Conservation (phyloP, 2,888 invertebrate species). For the Microdon myrmicae region DNA sequence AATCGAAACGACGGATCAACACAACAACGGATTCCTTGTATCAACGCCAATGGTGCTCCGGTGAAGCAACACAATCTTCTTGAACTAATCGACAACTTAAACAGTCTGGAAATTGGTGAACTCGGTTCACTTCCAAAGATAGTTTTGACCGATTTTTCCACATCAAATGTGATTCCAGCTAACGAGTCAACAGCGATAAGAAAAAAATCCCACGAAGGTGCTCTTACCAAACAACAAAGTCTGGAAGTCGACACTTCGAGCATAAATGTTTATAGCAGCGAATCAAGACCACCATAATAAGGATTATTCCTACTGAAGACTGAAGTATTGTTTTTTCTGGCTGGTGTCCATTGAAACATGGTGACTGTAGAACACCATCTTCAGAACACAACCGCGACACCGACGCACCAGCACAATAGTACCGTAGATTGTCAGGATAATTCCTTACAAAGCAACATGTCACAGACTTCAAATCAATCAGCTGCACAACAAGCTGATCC, state of each 20-base stretch:
- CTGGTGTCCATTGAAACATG: constrained; percentile 59
- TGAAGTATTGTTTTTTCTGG: no score
- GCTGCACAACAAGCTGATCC: constrained; percentile 9
- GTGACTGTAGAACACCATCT: constrained; percentile 60
- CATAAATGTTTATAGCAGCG: constrained; percentile 54
- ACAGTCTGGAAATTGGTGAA: constrained; percentile 57
- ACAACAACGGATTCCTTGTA: constrained; percentile 19
- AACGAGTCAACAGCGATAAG: constrained; percentile 4
- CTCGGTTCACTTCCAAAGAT: constrained; percentile 60
- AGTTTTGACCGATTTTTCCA: constrained; percentile 62
- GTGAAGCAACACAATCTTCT: constrained; percentile 54
- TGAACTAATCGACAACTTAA: constrained; percentile 60
- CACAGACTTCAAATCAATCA: constrained; percentile 37
- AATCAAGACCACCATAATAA: constrained; percentile 62
- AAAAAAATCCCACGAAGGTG: constrained; percentile 8
- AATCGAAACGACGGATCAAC: constrained; percentile 45
- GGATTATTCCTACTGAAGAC: no score
- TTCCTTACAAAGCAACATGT: constrained; percentile 25
- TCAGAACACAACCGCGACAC: constrained; percentile 54
- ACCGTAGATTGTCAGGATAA: constrained; percentile 18
- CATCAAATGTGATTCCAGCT: constrained; percentile 34
- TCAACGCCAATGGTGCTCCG: constrained; percentile 32
- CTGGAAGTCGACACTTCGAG: constrained; percentile 27
- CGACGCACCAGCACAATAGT: constrained; percentile 36
- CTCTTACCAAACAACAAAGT: constrained; percentile 30